phyloP scores from a whole-genome alignment of 1,140 invertebrate genomes.

The Dufourea novaeangliae region DNA sequence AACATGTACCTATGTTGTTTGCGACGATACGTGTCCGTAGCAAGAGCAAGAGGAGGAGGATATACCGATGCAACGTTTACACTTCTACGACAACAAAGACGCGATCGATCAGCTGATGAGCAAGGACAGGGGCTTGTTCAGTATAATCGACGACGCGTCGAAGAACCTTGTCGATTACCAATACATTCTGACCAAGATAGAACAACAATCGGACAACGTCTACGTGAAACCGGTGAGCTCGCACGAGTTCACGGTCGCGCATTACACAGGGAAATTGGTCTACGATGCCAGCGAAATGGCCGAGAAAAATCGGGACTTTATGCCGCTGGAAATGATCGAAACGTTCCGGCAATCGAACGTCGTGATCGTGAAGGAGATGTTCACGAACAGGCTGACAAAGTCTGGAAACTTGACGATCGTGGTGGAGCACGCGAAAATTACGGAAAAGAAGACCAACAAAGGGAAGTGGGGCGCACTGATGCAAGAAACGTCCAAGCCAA shows the following conservation, averaged over 20 bases:
- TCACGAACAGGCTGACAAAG: slow-evolving; percentile 92
- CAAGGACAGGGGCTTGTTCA: slow-evolving; percentile 92
- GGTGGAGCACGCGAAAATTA: slow-evolving; percentile 60
- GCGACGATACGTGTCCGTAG: slow-evolving; percentile 66
- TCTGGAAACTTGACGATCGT: slow-evolving; percentile 87
- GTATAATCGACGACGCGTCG: slow-evolving; percentile 94
- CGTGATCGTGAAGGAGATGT: slow-evolving; percentile 88
- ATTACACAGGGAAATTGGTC: slow-evolving; percentile 91
- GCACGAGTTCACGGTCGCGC: slow-evolving; percentile 89
- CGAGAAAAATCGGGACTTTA: slow-evolving; percentile 93
- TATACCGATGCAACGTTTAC: slow-evolving; percentile 86
- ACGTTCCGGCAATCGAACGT: slow-evolving; percentile 90
- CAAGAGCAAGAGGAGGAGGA: slow-evolving; percentile 91
- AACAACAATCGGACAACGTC: slow-evolving; percentile 68
- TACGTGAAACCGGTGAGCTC: slow-evolving; percentile 84
- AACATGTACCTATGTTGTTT: background rate
- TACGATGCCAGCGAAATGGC: slow-evolving; percentile 92
- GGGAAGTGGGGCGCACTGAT: slow-evolving; percentile 82
- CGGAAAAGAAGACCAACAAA: slow-evolving; percentile 76
- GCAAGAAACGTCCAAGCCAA: slow-evolving; percentile 81
- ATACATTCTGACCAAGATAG: slow-evolving; percentile 83
- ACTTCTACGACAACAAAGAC: slow-evolving; percentile 94
- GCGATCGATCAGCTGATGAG: slow-evolving; percentile 92
- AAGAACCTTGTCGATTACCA: slow-evolving; percentile 84
- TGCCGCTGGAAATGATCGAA: slow-evolving; percentile 92